Conservation (phyloP, 1,140 invertebrate species). For the Drosophila micromelanica region DNA sequence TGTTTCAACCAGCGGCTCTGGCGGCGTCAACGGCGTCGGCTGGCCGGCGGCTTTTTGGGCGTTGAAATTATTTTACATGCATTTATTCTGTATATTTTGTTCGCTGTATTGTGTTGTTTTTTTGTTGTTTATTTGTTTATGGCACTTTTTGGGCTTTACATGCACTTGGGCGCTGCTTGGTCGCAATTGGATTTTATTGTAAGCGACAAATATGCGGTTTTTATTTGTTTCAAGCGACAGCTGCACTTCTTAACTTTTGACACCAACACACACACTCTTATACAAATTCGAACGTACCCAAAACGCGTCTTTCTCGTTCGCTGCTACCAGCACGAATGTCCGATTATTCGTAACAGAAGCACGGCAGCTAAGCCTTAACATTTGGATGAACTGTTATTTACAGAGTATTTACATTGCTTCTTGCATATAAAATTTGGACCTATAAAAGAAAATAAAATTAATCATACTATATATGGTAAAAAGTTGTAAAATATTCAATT, state of each 20-base stretch:
- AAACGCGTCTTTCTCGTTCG: constrained; percentile 53
- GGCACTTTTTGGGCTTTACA: constrained; percentile 1
- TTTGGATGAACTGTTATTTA: constrained; percentile 24
- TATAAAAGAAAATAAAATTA: too few relatives aligned
- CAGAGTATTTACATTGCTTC: background rate
- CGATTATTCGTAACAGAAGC: constrained; percentile 22
- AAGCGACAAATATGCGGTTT: constrained; percentile 35
- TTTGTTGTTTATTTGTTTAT: constrained; percentile 4
- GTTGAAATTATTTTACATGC: constrained; percentile 65
- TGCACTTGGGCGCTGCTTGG: constrained; percentile 16
- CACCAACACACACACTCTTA: constrained; percentile 52
- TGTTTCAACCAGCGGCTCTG: constrained; percentile 43
- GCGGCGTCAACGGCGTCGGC: constrained; percentile 49
- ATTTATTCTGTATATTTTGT: constrained; percentile 25
- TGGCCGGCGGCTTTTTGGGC: constrained; percentile 73
- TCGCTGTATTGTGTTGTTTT: constrained; percentile 1
- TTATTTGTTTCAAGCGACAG: constrained; percentile 71
- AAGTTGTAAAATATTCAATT: background rate
- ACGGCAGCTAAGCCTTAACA: background rate
- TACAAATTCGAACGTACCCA: constrained; percentile 40
- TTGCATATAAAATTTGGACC: background rate
- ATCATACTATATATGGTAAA: too few relatives aligned
- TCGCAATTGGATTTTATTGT: constrained; percentile 34
- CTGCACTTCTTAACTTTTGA: constrained; percentile 58
- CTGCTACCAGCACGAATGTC: constrained; percentile 50